phyloP scores from a whole-genome alignment of 2,888 invertebrate species.

The Meganola albula region DNA sequence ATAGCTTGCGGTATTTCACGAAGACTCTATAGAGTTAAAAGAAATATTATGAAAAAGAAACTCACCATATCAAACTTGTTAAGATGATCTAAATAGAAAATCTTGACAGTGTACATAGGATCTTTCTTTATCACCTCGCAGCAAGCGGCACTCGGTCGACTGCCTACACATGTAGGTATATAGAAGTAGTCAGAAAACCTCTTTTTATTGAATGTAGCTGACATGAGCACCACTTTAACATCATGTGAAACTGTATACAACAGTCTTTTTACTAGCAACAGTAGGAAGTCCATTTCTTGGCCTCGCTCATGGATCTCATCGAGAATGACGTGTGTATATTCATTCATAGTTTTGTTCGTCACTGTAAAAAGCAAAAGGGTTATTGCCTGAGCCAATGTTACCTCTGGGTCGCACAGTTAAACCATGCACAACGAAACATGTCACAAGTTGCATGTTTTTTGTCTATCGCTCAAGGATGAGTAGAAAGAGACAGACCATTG shows the following conservation, averaged over 20 bases:
- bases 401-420: too few species aligned
- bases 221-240: constrained; percentile 86
- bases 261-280: constrained; percentile 89
- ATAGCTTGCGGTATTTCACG: too few species aligned
- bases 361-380: constrained; percentile 55
- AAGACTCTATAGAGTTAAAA: too few species aligned
- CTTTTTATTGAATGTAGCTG: constrained; percentile 90
- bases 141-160: constrained; percentile 46
- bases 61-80: constrained; percentile 68
- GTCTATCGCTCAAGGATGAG: too few species aligned
- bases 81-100: constrained; percentile 80
- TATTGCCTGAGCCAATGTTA: too few species aligned
- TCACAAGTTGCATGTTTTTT: too few species aligned
- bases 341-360: constrained; percentile 81
- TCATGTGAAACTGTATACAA: constrained; percentile 73
- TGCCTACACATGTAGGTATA: constrained; percentile 41
- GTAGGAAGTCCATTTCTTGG: constrained; percentile 93
- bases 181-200: constrained; percentile 83
- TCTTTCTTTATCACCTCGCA: constrained; percentile 67
- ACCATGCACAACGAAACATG: too few species aligned
- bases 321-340: constrained; percentile 92
- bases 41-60: constrained; percentile 13
- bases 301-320: constrained; percentile 97
- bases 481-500: too few species aligned
- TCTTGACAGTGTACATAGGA: constrained; percentile 74